Conservation (phyloP, 2,888 invertebrate species). For the Acleris laterana region DNA sequence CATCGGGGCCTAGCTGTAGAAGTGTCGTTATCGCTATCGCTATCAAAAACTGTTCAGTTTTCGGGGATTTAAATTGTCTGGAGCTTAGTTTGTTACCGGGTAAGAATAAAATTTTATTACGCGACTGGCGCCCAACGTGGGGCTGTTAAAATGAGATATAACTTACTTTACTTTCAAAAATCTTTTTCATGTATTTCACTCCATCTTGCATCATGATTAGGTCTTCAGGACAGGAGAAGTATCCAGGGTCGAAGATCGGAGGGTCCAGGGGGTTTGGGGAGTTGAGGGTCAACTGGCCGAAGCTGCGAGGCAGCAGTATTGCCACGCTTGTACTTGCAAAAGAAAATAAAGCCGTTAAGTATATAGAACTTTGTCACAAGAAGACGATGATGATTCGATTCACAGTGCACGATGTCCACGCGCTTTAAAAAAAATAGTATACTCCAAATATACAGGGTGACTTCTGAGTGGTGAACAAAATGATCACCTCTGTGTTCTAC, state of each 20-base stretch:
- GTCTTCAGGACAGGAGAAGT: conserved; percentile 62
- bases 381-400: no score
- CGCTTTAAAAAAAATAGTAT: no score
- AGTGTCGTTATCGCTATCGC: no score
- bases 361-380: no score
- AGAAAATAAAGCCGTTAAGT: not conserved
- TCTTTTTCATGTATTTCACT: conserved; percentile 49
- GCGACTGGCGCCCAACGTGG: conserved; percentile 14
- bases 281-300: conserved; percentile 60
- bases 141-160: not conserved
- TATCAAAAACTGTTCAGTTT: no score
- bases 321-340: conserved; percentile 62
- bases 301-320: conserved; percentile 58
- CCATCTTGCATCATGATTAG: conserved; percentile 62
- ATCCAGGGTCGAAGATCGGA: conserved; percentile 60
- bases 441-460: no score
- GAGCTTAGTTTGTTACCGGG: no score
- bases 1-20: no score
- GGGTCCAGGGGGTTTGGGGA: conserved; percentile 59
- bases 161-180: conserved; percentile 58
- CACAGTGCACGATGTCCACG: no score
- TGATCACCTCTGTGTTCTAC: no score
- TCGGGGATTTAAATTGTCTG: no score
- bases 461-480: no score
- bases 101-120: not conserved